Base-by-base conservation (phyloP, 2,113 vertebrate species). In the Pomatostomus ruficeps region DNA sequence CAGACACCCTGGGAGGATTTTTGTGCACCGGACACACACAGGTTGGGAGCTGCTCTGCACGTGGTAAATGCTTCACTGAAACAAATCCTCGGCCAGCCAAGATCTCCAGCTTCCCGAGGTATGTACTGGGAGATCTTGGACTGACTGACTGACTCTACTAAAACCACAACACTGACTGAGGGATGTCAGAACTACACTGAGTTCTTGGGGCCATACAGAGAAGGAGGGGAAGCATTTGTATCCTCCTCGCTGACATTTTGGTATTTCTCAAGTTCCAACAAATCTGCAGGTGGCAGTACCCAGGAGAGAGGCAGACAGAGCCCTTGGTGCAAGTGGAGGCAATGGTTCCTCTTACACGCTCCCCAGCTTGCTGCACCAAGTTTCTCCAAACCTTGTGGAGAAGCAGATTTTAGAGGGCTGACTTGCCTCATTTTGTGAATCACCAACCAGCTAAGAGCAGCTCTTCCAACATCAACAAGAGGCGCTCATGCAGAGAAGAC, bases 391-490 rank as follows among this genome's bases (percentile, higher is more conserved):
- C 45, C 38, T 0, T 45, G 55, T 48, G 46, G 26, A 91, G 93
- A 73, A 88, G 61, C 36, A 77, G 51, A 83, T 80, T 93, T 94
- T 86, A 76, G 25, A 36, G 40, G 59, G 67, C 55, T 88, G 88
- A 77, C 59, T 95, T 59, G 59, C 45, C 82, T 88, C 7, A 4
- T 86, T 93, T 93, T 88, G 63, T 96, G 82, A 91, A 96, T 93
- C 83, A 91, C 68, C 78, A 93, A 88, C n/a, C 75, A 93, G 49
- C 75, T 70, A 79, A 62, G 6, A 91, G 74, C 21, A 83, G 46
- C 63, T 81, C 62, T 91, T 96, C 94, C 93, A 97, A 96, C 72
- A 96, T 86, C 91, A 97, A 95, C 91, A 96, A 45, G 72, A 91
- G 40, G 72, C 3, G 3, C 45, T 93, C 79, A 71, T n/a, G 82